Base-by-base conservation (phyloP, 1,140 invertebrate species). In the Ceratosolen solmsi region DNA sequence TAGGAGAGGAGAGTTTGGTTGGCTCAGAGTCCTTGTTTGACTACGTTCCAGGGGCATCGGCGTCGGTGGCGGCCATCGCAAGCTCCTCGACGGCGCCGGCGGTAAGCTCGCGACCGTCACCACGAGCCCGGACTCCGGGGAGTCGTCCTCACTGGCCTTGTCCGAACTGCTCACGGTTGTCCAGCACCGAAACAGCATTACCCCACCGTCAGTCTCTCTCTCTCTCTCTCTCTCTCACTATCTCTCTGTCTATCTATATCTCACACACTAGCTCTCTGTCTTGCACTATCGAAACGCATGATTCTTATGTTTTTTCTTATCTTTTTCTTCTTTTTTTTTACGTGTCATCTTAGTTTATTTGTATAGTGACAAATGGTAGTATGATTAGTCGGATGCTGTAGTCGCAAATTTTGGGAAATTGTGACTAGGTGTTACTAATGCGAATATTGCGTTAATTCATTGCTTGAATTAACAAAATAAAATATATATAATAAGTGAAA, bases 31-130 rank as follows among this genome's bases (percentile, higher is more conserved):
- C 15, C 15, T 77, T 49, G 38, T 46, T 77, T 79, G 46, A 72
- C n/a, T 72, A 22, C 86, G 88, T 90, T 92, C 84, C 90, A 92
- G 91, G 89, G 89, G 89, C 87, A 90, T 92, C 88, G 92, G 87
- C 88, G 92, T 92, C 86, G 87, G 91, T 74, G 70, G 91, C 75
- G 70, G 81, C 20, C 82, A 93, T 87, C 90, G 93, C 76, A 93
- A 93, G 87, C 90, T 93, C 82, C 88, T 93, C 87, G 92, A 93
- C 85, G 74, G 65, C 13, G 75, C 72, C 17, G 75, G 71, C 7
- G 87, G 92, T 83, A 93, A 93, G 87, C 88, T 93, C 85, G 91
- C 93, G 81, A 92, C 92, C 71, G 90, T 93, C 84, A 89, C 92
- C 83, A 92, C 90, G 85, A 92, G 92, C 85, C 92, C 93, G 81